Evolutionary conservation across 2,888 invertebrate species (phyloP), one percentile per base, ranked within the genome.

Genomic region (Zygothrica quintamaculata): DNA sequence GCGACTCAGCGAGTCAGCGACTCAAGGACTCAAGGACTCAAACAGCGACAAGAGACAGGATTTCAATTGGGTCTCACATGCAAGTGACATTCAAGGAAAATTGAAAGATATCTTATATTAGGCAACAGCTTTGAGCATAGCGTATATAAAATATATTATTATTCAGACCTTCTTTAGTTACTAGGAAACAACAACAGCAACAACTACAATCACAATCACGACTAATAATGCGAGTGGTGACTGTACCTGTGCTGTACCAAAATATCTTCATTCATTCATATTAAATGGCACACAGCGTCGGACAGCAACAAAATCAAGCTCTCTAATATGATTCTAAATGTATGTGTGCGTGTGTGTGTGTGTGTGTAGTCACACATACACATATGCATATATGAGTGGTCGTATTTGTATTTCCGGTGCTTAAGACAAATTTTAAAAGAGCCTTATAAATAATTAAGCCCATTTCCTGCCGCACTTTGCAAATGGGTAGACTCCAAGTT

Each of bases 341-440:
- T n/a, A n/a, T n/a, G n/a, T n/a, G n/a, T n/a, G n/a, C n/a, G n/a
- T n/a, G n/a, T n/a, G n/a, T n/a, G n/a, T n/a, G n/a, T n/a, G n/a
- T n/a, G n/a, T n/a, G n/a, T n/a, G n/a, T n/a, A n/a, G n/a, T n/a
- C 39, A 43, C 37, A 65, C 44, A 22, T 37, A 36, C 37, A 64
- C 31, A 34, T 42, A 33, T 11, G 46, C 18, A 8, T 3, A 11
- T 9, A 5, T 22, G 11, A 1, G 37, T 8, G 25, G 37, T 7
- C 9, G 66, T 64, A 67, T 87, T 78, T 87, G 86, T 87, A 87
- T 80, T 87, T 80, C 80, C 80, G 80, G 80, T 80, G 88, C 80
- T 80, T 80, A 80, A 80, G 80, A 80, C 80, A 85, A 80, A 80
- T 80, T 87, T 87, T 77, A 87, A 80, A 80, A 80, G 76, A 65